Evolutionary conservation across 2,888 invertebrate species (phyloP), one percentile per base, ranked within the genome.

Genomic region (Pandemis corylana): DNA sequence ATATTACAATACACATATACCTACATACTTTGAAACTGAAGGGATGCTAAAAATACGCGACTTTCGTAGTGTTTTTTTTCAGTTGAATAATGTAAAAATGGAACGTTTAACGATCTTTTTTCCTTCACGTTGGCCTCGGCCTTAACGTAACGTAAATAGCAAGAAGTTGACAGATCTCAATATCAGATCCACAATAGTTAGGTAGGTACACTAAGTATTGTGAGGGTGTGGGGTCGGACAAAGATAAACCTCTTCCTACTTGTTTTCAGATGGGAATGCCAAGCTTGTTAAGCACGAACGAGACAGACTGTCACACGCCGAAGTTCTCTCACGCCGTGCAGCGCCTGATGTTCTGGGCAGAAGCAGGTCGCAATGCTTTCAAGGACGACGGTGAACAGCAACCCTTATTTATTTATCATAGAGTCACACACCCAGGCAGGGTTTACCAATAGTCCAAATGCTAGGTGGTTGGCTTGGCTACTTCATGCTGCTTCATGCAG

Each of bases 281-380:
- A 7, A 85, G 85, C 12, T 76, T 94, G 56, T 78, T 91, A 7
- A 81, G 85, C 42, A 65, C 76, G 36, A 80, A 82, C 61, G 66
- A 61, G n/a, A 81, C 81, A 2, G 77, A 78, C 4, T 81, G 80
- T 46, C 80, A 79, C 0, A 71, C 80, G 0, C 73, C 93, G 36
- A 82, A 81, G 56, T 77, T 94, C 42, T 90, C 94, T 0, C 92
- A 94, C 70, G 91, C 89, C 3, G 87, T 94, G 36, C 95, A 95
- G 76, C 84, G 93, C 0, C 81, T 95, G 64, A 95, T 94, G 94
- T 93, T 95, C 76, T 94, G 94, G 94, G 87, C 93, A 1, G 94
- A 94, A 76, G 91, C 94, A 7, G 95, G 95, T 1, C 87, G 92
- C 6, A 90, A 94, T 76, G 95, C 95, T 0, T 95, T 85, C 77